Conservation (phyloP, 2,888 invertebrate species). For the Dromius quadrimaculatus region DNA sequence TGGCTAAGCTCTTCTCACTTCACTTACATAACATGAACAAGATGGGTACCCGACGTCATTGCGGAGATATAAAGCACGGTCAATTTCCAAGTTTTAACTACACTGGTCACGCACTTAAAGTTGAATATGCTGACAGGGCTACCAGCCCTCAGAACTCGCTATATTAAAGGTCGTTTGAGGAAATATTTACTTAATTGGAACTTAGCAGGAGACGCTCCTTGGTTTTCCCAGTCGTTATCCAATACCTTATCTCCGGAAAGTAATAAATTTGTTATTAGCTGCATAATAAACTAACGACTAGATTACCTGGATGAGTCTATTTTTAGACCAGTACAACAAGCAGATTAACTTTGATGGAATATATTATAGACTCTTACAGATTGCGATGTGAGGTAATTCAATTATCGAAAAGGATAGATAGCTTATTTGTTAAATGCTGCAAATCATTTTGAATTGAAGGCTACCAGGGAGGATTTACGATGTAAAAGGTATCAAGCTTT, state of each 20-base stretch:
- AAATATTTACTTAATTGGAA: slow-evolving; percentile 40
- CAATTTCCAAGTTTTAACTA: slow-evolving; percentile 50
- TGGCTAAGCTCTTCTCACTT: slow-evolving; percentile 14
- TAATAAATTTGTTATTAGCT: too few relatives aligned
- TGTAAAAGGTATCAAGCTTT: too few relatives aligned
- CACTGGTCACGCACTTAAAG: slow-evolving; percentile 50
- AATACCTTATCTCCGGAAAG: slow-evolving; percentile 9
- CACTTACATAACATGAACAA: slow-evolving; percentile 25
- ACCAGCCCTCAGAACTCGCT: not conserved
- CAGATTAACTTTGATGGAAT: too few relatives aligned
- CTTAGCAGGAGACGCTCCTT: slow-evolving; percentile 24
- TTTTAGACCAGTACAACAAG: too few relatives aligned
- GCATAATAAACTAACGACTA: too few relatives aligned
- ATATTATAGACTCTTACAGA: too few relatives aligned
- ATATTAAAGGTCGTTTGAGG: slow-evolving; percentile 44
- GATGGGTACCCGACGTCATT: slow-evolving; percentile 28
- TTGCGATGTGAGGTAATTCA: too few relatives aligned
- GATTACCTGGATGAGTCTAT: too few relatives aligned
- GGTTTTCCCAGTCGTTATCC: not conserved
- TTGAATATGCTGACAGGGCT: slow-evolving; percentile 31
- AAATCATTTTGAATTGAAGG: too few relatives aligned
- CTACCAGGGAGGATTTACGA: too few relatives aligned
- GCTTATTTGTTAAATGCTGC: too few relatives aligned
- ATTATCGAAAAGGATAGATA: too few relatives aligned
- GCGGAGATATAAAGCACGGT: slow-evolving; percentile 40